A percentile compares a stretch with the other conserved stretches of the same genome.
phyloP scores from a whole-genome alignment of 2,797 vertebrate genomes.

The Hipposideros larvatus region DNA sequence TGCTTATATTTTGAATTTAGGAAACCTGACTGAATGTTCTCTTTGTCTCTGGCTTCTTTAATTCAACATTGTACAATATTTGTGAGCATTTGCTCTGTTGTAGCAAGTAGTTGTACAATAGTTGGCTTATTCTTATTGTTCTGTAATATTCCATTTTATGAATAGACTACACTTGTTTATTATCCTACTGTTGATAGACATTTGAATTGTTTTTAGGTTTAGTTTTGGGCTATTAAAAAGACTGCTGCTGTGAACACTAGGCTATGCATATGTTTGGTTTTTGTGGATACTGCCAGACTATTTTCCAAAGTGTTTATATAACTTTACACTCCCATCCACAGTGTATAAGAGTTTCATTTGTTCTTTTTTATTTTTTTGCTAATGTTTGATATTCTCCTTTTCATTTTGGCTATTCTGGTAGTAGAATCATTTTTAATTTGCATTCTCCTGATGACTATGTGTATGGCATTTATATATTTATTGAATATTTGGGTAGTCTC shows the following conservation, averaged over 20 bases:
- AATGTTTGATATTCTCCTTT: not conserved
- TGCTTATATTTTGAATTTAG: not conserved
- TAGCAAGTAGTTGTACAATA: not conserved
- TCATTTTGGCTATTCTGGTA: not conserved
- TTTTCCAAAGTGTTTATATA: not conserved
- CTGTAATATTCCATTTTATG: not conserved
- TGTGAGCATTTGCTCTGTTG: not conserved
- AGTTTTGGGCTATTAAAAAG: not conserved
- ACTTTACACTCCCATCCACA: not conserved
- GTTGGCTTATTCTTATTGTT: not conserved
- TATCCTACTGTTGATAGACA: not conserved
- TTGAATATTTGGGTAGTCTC: not conserved
- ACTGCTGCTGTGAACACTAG: not conserved
- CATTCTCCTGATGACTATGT: not conserved
- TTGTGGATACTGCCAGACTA: not conserved
- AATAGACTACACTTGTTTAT: not conserved
- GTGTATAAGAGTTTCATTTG: not conserved
- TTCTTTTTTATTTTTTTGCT: not conserved
- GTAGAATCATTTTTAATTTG: slow-evolving; percentile 21
- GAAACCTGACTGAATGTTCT: not conserved
- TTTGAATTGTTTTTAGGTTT: not conserved
- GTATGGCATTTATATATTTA: not conserved
- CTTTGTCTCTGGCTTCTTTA: not conserved
- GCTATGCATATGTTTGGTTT: not conserved
- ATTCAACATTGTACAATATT: not conserved